Base-by-base conservation (phyloP, 30 jellyfish, hydroid and myxozoan species). In the Morbakka virulenta region DNA sequence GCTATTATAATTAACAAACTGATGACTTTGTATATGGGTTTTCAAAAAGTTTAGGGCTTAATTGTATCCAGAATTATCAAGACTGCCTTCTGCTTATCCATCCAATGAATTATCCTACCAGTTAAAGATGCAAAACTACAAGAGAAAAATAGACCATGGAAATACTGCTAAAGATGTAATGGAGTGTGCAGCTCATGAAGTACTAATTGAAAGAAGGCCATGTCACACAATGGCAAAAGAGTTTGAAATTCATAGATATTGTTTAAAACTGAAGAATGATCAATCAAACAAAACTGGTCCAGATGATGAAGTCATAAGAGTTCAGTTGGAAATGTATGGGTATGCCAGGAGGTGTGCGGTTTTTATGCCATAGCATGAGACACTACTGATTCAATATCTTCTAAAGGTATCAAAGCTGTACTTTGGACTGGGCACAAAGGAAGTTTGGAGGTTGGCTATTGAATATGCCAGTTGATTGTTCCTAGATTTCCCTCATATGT, bases 161-260 rank as follows among this genome's bases (percentile, higher is more conserved):
- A 35, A 33, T 36, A 34, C 72, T 17, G 61, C 88, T 4, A 64
- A 77, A 64, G 82, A 62, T 25, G 67, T 27, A 51, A 29, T 77
- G 34, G 72, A 77, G 41, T 72, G 68, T 77, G 88, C 88, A 23
- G 72, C 50, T 36, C 88, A 77, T 51, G 71, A 67, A 28, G 82
- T 77, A 41, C 62, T 49, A 34, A n/a, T 27, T 33, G 71, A 65
- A 33, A 74, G 34, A 72, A 74, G 86, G 67, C 53, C 31, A 28
- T 65, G 77, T 65, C 79, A 76, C 33, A 52, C 53, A 31, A 33
- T 22, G 53, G 79, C 67, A 57, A 9, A 24, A 31, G 47, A 28
- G 64, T 27, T 21, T 74, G 78, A 32, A 28, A 64, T 74, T 51
- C 14, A 32, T 23, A 28, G 80, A 34, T 68, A 68, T 70, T 68